phyloP scores from a whole-genome alignment of 2,113 vertebrate genomes.

The Otis tarda region DNA sequence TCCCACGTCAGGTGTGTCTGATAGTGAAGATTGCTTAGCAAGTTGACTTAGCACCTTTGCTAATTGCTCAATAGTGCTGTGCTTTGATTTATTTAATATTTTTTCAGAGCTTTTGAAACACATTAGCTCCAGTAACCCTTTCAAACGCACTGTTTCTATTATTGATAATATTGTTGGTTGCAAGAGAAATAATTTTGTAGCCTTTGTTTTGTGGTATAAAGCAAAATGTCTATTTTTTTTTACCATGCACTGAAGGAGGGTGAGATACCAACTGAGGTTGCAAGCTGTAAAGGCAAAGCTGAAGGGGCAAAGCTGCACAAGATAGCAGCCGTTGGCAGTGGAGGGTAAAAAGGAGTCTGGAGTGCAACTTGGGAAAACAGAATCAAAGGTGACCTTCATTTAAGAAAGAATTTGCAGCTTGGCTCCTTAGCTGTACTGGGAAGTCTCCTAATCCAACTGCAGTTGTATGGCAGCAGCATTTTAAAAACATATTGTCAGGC shows the following conservation, averaged over 20 bases:
- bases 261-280: not conserved
- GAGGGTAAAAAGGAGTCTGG: not conserved
- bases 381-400: not conserved
- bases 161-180: not conserved
- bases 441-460: not conserved
- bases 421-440: not conserved
- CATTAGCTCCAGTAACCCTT: not conserved
- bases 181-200: not conserved
- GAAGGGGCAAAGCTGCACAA: not conserved
- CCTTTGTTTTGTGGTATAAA: not conserved
- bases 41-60: constrained; percentile 57
- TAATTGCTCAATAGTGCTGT: constrained; percentile 53
- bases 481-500: not conserved
- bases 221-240: not conserved
- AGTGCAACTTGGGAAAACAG: not conserved
- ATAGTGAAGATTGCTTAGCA: constrained; percentile 35
- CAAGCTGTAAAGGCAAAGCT: not conserved
- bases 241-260: not conserved
- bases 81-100: constrained; percentile 16
- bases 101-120: not conserved
- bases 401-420: not conserved
- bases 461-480: not conserved
- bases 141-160: not conserved
- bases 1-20: constrained; percentile 45
- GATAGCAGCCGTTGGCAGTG: not conserved